These are phyloP conservation scores for Rhombomys opimus DNA, from an alignment of 2,113 vertebrate genomes.

Conservation along the genomic window DNA sequence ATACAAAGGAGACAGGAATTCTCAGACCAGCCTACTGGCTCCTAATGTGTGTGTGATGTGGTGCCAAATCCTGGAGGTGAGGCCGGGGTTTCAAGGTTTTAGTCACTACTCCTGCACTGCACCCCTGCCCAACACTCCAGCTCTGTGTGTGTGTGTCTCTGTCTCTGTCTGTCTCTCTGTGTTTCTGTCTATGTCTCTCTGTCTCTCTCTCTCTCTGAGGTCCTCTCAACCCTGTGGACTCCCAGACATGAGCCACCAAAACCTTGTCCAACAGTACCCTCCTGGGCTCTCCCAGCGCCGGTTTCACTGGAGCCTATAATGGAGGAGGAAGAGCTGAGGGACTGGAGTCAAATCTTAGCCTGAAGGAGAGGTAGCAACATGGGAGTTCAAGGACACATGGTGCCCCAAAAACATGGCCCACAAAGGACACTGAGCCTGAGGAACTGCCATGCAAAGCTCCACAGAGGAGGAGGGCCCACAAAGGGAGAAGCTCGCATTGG, in stretches of 20 bases:
- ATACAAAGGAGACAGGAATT: background rate
- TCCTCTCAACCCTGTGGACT: background rate
- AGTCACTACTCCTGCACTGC: background rate
- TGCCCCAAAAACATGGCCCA: background rate
- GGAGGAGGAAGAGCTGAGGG: background rate
- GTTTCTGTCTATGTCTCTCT: background rate
- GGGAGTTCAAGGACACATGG: background rate
- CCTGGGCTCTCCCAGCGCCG: background rate
- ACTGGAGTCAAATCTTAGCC: background rate
- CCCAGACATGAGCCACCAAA: slow-evolving; percentile 27
- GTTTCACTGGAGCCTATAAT: background rate
- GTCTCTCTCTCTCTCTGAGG: background rate
- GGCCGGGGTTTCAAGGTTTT: background rate
- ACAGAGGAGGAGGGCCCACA: background rate
- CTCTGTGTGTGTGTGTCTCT: background rate
- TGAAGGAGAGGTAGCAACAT: background rate
- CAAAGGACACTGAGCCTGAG: background rate
- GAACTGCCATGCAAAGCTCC: background rate
- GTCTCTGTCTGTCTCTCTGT: background rate
- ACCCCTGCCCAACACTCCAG: background rate
- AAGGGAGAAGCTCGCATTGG: background rate
- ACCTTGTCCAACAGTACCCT: background rate
- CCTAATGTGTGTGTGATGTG: background rate
- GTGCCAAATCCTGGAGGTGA: background rate
- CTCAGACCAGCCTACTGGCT: background rate